A percentile compares a stretch with the other conserved stretches of the same genome.
Conservation (phyloP, 2,888 invertebrate species). For the Epinotia brunnichana region DNA sequence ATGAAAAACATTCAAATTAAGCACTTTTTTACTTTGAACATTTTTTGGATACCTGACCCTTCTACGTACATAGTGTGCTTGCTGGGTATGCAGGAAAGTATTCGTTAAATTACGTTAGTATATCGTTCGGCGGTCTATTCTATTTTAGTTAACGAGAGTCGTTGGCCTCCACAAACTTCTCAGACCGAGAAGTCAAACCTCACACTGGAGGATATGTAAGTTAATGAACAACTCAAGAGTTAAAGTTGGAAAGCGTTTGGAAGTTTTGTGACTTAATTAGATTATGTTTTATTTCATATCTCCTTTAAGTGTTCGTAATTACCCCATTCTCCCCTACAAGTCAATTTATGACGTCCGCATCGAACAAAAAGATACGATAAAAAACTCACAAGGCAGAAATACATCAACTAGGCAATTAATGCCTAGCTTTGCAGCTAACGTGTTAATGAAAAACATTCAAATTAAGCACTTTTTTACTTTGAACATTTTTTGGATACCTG, state of each 20-base stretch:
- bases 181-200: neutral
- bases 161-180: slow-evolving; percentile 1
- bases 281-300: too few relatives aligned
- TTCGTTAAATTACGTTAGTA: neutral
- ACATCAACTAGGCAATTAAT: too few relatives aligned
- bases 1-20: slow-evolving; percentile 27
- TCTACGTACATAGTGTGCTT: neutral
- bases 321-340: too few relatives aligned
- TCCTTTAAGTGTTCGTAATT: too few relatives aligned
- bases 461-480: slow-evolving; percentile 16
- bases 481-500: slow-evolving; percentile 2
- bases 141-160: neutral
- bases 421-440: too few relatives aligned
- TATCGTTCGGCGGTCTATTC: neutral
- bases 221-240: slow-evolving; percentile 1
- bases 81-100: neutral
- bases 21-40: slow-evolving; percentile 12
- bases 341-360: too few relatives aligned
- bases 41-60: neutral
- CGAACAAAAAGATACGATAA: too few relatives aligned
- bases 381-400: too few relatives aligned
- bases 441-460: slow-evolving; percentile 24
- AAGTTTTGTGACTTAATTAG: too few relatives aligned
- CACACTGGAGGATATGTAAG: slow-evolving; percentile 4
- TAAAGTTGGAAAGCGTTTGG: neutral